Evolutionary conservation across 2,888 invertebrate species (phyloP).

Genomic region (Campoplex capitator): DNA sequence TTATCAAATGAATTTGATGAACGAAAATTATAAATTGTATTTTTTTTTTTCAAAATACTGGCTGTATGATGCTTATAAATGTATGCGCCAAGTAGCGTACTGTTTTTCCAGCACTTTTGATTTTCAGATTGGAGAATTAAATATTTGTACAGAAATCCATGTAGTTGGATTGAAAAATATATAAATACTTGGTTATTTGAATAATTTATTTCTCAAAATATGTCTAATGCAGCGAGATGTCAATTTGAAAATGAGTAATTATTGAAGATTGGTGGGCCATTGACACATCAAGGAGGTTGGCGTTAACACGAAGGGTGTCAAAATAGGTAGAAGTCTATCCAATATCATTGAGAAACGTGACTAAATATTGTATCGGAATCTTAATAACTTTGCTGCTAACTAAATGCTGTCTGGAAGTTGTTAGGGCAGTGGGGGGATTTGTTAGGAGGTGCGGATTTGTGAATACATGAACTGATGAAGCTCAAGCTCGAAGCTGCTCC

Average conservation of each 20-base stretch:
- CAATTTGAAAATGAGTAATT: background rate
- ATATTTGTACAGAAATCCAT: background rate
- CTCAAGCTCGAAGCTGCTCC: conserved; percentile 39
- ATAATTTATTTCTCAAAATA: background rate
- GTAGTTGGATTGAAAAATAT: background rate
- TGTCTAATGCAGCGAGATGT: background rate
- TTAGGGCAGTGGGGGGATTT: background rate
- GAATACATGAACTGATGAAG: conserved; percentile 64
- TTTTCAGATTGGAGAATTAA: background rate
- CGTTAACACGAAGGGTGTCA: background rate
- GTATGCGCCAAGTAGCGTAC: no score
- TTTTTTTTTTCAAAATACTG: no score
- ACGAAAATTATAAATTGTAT: no score
- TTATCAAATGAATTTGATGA: no score
- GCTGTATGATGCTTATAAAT: no score
- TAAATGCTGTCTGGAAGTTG: conserved; percentile 40
- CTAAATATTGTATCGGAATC: conserved; percentile 45
- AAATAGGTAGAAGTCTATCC: background rate
- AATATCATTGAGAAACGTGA: conserved; percentile 34
- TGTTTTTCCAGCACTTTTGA: no score
- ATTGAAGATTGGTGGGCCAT: background rate
- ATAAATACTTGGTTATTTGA: background rate
- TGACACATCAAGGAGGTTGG: background rate
- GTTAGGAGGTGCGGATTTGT: conserved; percentile 23
- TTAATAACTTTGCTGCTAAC: conserved; percentile 40